Evolutionary conservation across 64 coral and sea anemone genomes (phyloP), one percentile per base, ranked within the genome.

Genomic region (Montipora capricornis): DNA sequence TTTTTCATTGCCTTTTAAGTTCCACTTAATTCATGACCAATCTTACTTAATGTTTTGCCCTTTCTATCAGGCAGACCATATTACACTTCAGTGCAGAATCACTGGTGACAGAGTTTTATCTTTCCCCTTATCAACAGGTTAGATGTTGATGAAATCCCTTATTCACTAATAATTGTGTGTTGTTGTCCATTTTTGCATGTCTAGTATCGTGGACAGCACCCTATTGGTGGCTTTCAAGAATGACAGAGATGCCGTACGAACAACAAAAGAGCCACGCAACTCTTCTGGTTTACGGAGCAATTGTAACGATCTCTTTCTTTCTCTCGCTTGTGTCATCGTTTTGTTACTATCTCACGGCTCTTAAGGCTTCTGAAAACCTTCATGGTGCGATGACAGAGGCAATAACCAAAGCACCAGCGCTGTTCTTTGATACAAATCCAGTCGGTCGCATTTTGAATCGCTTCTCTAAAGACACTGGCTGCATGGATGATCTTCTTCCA

Each of bases 351-450:
- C 69, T 84, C 29, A n/a, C 80, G 8, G 52, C 90, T 62, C 6
- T 92, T 12, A 92, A 20, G 16, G 78, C 90, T 5, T 92, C 90
- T 29, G 83, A 59, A 15, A 92, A 86, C 16, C 82, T 92, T 49
- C 90, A 92, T 50, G 62, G 77, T 37, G 47, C 48, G 59, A 92
- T 92, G 90, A 48, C 76, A 10, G 75, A 77, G 2, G 70, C 90
- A 11, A 71, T 92, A 47, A 4, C 87, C 3, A 78, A 92, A 19
- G 90, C 90, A 77, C 81, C 90, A 37, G 90, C 80, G 5, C 4
- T 91, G 10, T 91, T 91, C 89, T 91, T 91, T 73, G 89, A 91
- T 17, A 81, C 60, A 19, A 92, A 92, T 12, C 90, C 90, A 14
- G 76, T 62, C 6, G 90, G 90, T 46, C 81, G 90, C 46, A 92